Evolutionary conservation across 2,113 vertebrate genomes (phyloP), one percentile per base, ranked within the genome.

Genomic region (Eretmochelys imbricata): DNA sequence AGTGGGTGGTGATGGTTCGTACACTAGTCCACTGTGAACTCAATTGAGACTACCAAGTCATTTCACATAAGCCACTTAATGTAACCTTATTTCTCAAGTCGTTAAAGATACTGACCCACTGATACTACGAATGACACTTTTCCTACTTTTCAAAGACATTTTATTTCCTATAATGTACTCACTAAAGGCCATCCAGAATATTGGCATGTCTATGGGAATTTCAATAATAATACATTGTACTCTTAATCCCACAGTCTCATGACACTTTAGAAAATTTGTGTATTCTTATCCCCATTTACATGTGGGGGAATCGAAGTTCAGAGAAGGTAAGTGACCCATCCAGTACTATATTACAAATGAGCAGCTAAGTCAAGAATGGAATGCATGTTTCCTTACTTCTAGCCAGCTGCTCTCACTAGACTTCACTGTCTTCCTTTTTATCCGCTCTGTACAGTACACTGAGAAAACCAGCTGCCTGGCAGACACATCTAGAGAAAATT

Each of bases 41-140:
- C 53, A 27, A 1, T 31, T 86, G 72, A 80, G 78, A 86, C 20
- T 62, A 80, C 42, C 38, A 53, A 50, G 65, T 91, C 1, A 0
- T 76, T 90, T 25, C 82, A 51, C 89, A 55, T 6, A 85, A 29
- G 35, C 13, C 11, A 12, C 11, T 46, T 14, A 83, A 85, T 62
- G 59, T 80, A 95, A 84, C 27, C 49, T 94, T 93, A 93, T 93
- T 49, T 94, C 97, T 91, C 48, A 79, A n/a, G 1, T 90, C 25
- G 54, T 94, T 92, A 76, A 22, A 91, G 87, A 48, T 38, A 19
- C 50, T 38, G 14, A 8, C 81, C 1, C 42, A 20, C 12, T 65
- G 54, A 75, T 83, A 38, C 65, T 48, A 7, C 46, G 6, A 72
- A 29, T 42, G 4, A 5, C n/a, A 7, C 6, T 87, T 84, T 65